A percentile compares a stretch with the other conserved stretches of the same genome.
Conservation (phyloP, 2,113 vertebrate species). For the Scalopus aquaticus region DNA sequence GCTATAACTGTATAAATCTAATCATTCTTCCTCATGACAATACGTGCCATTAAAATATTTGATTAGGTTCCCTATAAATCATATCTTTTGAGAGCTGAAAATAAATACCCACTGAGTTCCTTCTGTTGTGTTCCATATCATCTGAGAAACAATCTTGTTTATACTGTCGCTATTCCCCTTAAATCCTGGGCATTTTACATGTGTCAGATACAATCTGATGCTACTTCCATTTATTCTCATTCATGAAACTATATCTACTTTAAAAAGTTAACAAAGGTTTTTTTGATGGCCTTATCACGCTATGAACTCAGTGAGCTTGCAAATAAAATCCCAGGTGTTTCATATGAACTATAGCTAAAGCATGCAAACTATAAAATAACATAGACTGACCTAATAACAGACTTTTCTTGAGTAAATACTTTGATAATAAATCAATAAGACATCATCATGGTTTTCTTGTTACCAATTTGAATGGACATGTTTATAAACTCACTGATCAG, state of each 20-base stretch:
- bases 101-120: background rate
- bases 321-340: constrained; percentile 25
- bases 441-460: background rate
- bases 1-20: background rate
- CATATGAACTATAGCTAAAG: constrained; percentile 2
- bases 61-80: constrained; percentile 19
- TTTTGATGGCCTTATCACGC: background rate
- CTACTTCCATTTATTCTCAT: background rate
- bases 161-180: constrained; percentile 1
- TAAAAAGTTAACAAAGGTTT: background rate
- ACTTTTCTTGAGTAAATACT: background rate
- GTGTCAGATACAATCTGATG: background rate
- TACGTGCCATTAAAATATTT: constrained; percentile 59
- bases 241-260: background rate
- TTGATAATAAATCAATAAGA: background rate
- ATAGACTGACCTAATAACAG: background rate
- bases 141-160: constrained; percentile 15
- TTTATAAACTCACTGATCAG: constrained; percentile 32
- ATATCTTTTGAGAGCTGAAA: constrained; percentile 1
- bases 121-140: background rate
- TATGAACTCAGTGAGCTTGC: background rate
- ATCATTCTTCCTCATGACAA: constrained; percentile 46
- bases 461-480: background rate
- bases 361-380: background rate
- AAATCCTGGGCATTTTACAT: background rate